Evolutionary conservation across 2,888 invertebrate species (phyloP).

Genomic region (Leuctra nigra): DNA sequence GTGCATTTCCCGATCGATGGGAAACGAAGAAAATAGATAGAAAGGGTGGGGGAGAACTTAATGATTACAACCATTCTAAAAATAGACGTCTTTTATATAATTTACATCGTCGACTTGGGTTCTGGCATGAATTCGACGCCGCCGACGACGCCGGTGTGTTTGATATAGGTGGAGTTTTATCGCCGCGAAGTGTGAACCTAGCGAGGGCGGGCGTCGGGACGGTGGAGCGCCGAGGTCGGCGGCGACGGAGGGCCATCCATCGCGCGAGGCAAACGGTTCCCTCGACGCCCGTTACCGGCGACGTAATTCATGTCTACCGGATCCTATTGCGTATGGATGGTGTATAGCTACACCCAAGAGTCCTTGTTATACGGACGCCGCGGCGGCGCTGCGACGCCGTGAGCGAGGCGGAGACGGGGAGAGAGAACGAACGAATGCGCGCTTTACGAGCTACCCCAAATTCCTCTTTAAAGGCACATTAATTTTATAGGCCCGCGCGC

Average conservation of each 20-base stretch:
- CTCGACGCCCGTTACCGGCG: slow-evolving; percentile 21
- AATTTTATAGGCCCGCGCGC: background rate
- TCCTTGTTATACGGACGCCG: background rate
- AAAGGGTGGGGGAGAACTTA: too few species aligned
- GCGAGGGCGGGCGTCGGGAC: background rate
- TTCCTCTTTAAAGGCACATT: background rate
- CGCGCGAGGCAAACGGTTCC: slow-evolving; percentile 22
- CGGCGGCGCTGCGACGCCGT: background rate
- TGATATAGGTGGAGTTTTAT: too few species aligned
- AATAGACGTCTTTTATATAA: too few species aligned
- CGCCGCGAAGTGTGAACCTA: background rate
- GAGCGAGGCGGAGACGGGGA: too few species aligned
- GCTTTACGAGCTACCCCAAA: background rate
- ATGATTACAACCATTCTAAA: background rate
- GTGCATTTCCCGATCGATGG: slow-evolving; percentile 1
- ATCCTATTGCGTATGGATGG: background rate
- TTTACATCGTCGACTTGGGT: background rate
- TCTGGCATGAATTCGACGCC: background rate
- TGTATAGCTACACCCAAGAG: background rate
- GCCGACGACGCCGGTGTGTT: background rate
- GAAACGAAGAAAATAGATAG: too few species aligned
- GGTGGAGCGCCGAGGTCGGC: background rate
- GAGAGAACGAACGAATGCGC: background rate
- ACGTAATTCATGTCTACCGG: slow-evolving; percentile 24
- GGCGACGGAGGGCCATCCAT: slow-evolving; percentile 10